phyloP scores from a whole-genome alignment of 2,797 vertebrate genomes.

The Propithecus deckenii region DNA sequence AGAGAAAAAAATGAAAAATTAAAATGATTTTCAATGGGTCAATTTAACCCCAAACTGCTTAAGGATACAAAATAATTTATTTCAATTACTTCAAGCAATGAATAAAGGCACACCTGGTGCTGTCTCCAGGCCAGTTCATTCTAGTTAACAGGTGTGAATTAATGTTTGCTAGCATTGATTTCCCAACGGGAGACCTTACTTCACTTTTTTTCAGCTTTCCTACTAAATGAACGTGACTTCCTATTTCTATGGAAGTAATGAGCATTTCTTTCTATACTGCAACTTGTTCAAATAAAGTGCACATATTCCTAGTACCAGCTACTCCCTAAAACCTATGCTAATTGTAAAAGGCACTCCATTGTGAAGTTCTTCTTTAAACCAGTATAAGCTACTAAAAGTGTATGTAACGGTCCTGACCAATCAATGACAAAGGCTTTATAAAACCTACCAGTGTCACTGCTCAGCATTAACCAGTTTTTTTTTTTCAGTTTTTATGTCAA shows the following conservation, averaged over 20 bases:
- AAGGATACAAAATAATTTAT: conserved; percentile 3
- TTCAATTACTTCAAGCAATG: conserved; percentile 19
- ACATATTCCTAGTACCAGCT: not conserved
- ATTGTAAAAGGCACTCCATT: not conserved
- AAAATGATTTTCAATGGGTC: not conserved
- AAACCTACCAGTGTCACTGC: not conserved
- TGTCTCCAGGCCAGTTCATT: not conserved
- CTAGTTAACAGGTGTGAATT: conserved; percentile 9
- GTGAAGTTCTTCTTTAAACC: not conserved
- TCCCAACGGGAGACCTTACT: not conserved
- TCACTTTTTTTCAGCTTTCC: not conserved
- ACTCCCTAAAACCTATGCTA: not conserved
- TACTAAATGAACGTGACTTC: not conserved
- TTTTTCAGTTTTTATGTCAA: not conserved
- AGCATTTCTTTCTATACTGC: not conserved
- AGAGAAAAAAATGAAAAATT: not conserved
- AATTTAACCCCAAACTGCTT: not conserved
- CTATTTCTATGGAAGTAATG: not conserved
- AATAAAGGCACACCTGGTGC: not conserved
- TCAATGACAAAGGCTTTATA: not conserved
- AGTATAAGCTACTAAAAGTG: not conserved
- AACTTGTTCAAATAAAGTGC: not conserved
- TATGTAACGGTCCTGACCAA: not conserved
- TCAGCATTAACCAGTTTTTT: not conserved
- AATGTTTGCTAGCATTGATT: conserved; percentile 7